Percentiles rank a stretch among this genome's conserved stretches.
phyloP scores from a whole-genome alignment of 1,140 invertebrate genomes.

The Stegodyphus dumicola region DNA sequence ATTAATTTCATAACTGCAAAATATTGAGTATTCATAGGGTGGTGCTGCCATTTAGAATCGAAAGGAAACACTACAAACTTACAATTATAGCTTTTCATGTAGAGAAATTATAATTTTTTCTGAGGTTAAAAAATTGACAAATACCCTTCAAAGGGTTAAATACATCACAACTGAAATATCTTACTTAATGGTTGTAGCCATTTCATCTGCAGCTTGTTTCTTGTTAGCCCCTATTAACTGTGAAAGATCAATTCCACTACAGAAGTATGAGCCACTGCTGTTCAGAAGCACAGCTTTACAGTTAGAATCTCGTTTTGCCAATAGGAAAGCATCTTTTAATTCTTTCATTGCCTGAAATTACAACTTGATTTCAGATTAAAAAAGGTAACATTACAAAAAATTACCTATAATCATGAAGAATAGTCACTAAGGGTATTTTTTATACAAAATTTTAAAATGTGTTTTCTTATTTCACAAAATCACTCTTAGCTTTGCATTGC shows the following conservation, averaged over 20 bases:
- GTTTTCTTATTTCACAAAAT: not conserved
- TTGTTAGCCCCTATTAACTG: conserved; percentile 74
- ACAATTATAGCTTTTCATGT: too few relatives aligned
- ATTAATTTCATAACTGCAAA: too few relatives aligned
- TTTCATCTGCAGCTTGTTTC: conserved; percentile 73
- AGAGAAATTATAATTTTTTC: too few relatives aligned
- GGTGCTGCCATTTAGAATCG: too few relatives aligned
- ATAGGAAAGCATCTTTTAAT: conserved; percentile 73
- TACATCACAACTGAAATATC: conserved; percentile 55
- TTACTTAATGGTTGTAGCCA: conserved; percentile 75
- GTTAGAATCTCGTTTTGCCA: conserved; percentile 73
- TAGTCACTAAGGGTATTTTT: not conserved
- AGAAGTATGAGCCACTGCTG: conserved; percentile 75
- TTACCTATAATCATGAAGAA: not conserved
- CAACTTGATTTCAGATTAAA: not conserved
- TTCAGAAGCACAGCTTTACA: conserved; percentile 76
- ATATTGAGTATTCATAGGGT: too few relatives aligned
- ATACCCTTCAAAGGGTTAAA: not conserved
- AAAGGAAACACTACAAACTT: too few relatives aligned
- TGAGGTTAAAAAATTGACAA: too few relatives aligned
- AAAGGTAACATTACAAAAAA: not conserved
- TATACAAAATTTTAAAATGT: not conserved
- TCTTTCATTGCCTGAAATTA: conserved; percentile 70
- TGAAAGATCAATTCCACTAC: conserved; percentile 79
- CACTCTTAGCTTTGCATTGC: not conserved